Evolutionary conservation across 1,140 invertebrate species (phyloP).

Genomic region (Liolophura sinensis): DNA sequence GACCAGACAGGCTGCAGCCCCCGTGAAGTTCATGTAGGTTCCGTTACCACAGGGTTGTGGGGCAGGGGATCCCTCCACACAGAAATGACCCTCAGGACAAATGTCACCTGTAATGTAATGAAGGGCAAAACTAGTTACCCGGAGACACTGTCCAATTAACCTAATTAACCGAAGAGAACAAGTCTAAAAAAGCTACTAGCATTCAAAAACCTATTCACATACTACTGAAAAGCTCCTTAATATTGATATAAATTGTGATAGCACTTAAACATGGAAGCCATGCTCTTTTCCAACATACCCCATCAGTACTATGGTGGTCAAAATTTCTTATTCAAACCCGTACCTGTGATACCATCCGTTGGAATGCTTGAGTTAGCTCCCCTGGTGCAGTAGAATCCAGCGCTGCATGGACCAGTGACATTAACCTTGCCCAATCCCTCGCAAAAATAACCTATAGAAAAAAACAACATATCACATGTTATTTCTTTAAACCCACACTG

Average conservation of each 20-base stretch:
- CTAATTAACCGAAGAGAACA: too few species aligned
- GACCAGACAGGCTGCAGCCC: conserved; percentile 38
- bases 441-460: conserved; percentile 45
- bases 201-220: too few species aligned
- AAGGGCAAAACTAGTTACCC: background rate
- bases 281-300: background rate
- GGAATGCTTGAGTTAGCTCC: conserved; percentile 43
- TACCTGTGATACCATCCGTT: conserved; percentile 45
- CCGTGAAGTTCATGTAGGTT: conserved; percentile 52
- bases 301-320: too few species aligned
- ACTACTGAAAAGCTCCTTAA: too few species aligned
- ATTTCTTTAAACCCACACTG: too few species aligned
- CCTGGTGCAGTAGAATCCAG: conserved; percentile 48
- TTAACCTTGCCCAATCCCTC: conserved; percentile 32
- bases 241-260: too few species aligned
- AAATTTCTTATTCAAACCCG: background rate
- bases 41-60: conserved; percentile 43
- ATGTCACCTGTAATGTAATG: conserved; percentile 38
- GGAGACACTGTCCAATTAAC: too few species aligned
- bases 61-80: conserved; percentile 32
- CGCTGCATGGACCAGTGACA: conserved; percentile 38
- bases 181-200: too few species aligned
- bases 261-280: background rate
- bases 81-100: conserved; percentile 46
- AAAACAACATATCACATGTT: background rate